A percentile compares a stretch with the other conserved stretches of the same genome.
Conservation (phyloP, 2,888 invertebrate genomes). For the Listrodromus nycthemerus region DNA sequence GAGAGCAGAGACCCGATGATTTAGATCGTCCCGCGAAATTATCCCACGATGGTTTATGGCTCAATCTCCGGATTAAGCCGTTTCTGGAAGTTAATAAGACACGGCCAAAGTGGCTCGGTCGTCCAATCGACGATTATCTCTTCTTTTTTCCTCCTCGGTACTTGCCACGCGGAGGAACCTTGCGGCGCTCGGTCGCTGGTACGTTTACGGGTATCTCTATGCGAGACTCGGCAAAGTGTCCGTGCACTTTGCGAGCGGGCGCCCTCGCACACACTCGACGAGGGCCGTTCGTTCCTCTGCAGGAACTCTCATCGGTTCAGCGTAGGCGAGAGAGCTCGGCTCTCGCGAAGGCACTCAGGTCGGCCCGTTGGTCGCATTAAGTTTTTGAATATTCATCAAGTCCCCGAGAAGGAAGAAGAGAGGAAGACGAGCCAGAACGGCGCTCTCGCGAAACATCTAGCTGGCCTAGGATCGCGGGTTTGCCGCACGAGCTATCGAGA, state of each 20-base stretch:
- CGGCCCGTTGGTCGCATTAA: slow-evolving; percentile 63
- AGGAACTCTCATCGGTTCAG: background rate
- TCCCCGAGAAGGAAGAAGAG: slow-evolving; percentile 20
- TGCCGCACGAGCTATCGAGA: slow-evolving; percentile 5
- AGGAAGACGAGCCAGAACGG: slow-evolving; percentile 45
- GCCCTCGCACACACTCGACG: background rate
- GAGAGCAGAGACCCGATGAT: background rate
- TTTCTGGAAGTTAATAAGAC: slow-evolving; percentile 9
- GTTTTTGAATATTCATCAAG: slow-evolving; percentile 66
- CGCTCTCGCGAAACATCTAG: slow-evolving; percentile 59
- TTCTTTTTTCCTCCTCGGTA: background rate
- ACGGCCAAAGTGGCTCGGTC: slow-evolving; percentile 23
- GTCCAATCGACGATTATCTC: slow-evolving; percentile 47
- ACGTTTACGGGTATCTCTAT: background rate
- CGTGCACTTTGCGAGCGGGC: slow-evolving; percentile 44
- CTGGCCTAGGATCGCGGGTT: slow-evolving; percentile 11
- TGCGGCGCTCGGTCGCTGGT: slow-evolving; percentile 13
- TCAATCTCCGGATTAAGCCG: slow-evolving; percentile 3
- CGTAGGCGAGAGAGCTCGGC: slow-evolving; percentile 27
- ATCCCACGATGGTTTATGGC: background rate
- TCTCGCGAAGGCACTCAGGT: slow-evolving; percentile 62
- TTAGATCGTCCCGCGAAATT: background rate
- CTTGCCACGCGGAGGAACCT: slow-evolving; percentile 5
- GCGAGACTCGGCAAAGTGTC: slow-evolving; percentile 31
- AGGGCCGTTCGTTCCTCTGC: slow-evolving; percentile 50